Base-by-base conservation (phyloP, 2,113 vertebrate species). In the Erinaceus europaeus region DNA sequence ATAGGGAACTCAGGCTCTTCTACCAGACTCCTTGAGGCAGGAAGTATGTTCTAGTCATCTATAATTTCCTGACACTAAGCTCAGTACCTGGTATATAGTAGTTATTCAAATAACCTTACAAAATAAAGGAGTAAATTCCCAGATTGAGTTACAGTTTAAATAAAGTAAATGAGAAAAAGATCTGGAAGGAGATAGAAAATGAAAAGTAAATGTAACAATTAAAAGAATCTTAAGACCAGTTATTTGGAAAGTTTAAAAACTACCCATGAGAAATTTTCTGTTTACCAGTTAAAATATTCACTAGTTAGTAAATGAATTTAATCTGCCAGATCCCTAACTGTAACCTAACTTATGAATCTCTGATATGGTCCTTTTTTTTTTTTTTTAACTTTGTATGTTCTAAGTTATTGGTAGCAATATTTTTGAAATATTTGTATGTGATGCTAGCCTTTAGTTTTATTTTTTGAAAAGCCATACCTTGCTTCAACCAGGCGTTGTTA, bases 1-100 rank as follows among this genome's bases (percentile, higher is more conserved):
- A 92, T 83, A 91, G 78, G 79, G 92, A 94, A 72, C 55, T 75
- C 71, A 55, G 65, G 79, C 91, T 94, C 69, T 74, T 89, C 52
- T 93, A 85, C 74, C 65, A 94, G 82, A 82, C 71, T 91, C 32
- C 71, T 78, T 85, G 65, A 89, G 88, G 78, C 71, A 89, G 59
- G 80, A 93, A 90, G 82, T 73, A 57, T 88, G 55, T 84, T 90
- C 55, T 48, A 89, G 46, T 93, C 75, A 94, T 92, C 69, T 71
- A 0, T 89, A 94, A 93, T 94, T 93, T 89, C 59, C 50, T 92
- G 85, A 65, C 77, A 71, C 40, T 64, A 42, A 88, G 55, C 61
- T 93, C 27, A 64, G 74, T 87, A 92, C 61, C 42, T 85, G 74
- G 25, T 55, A 36, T 76, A 62, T 81, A 67, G 53, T 71, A 94